These are phyloP conservation scores for Hesperophylax magnus DNA, from an alignment of 1,140 invertebrate species.

Conservation along the genomic window DNA sequence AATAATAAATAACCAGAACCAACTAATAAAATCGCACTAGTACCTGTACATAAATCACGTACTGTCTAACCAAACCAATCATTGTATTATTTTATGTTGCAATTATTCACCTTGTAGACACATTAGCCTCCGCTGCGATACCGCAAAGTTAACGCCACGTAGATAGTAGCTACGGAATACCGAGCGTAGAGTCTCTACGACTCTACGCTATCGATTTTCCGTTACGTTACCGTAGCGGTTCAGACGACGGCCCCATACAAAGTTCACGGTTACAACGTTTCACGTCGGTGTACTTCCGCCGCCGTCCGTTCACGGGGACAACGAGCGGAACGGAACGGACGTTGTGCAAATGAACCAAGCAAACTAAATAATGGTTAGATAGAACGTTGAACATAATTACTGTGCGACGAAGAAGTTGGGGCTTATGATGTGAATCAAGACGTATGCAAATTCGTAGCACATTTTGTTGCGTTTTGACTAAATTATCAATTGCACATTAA, in stretches of 20 bases:
- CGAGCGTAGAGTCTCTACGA: not conserved
- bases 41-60: too few species aligned
- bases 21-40: too few species aligned
- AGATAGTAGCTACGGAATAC: not conserved
- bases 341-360: not conserved
- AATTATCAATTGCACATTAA: too few species aligned
- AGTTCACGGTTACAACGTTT: conserved; percentile 51
- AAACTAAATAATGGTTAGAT: not conserved
- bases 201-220: conserved; percentile 52
- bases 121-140: not conserved
- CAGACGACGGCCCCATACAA: conserved; percentile 48
- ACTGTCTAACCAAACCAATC: too few species aligned
- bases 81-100: not conserved
- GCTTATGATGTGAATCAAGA: too few species aligned
- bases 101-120: conserved; percentile 10
- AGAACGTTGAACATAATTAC: not conserved
- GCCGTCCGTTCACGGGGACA: not conserved
- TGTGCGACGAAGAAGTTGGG: not conserved
- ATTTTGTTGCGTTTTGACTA: too few species aligned
- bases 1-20: too few species aligned
- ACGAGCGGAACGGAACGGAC: not conserved
- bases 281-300: not conserved
- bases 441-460: too few species aligned
- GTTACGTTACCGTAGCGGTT: conserved; percentile 22
- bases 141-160: not conserved